Percentiles rank a stretch among this genome's conserved stretches.
Evolutionary conservation across 2,113 vertebrate species (phyloP).

Genomic region (Entomyzon cyanotis): DNA sequence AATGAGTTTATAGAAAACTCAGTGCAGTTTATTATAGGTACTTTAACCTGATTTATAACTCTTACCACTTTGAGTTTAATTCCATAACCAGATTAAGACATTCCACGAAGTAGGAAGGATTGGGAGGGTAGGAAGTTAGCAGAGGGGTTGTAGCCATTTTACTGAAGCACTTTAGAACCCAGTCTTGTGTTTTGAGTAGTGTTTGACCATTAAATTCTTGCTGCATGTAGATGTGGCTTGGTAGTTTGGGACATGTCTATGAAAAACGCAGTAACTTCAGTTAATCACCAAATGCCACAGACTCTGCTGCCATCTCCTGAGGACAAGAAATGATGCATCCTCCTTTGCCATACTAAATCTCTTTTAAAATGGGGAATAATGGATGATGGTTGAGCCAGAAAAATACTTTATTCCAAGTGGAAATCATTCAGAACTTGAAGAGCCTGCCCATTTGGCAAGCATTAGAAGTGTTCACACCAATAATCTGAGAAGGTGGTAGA

Average conservation of each 20-base stretch:
- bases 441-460: constrained; percentile 11
- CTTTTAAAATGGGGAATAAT: constrained; percentile 20
- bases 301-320: constrained; percentile 55
- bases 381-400: neutral
- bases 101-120: neutral
- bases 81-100: constrained; percentile 16
- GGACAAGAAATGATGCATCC: neutral
- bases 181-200: neutral
- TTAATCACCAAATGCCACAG: neutral
- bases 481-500: neutral
- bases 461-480: neutral
- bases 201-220: neutral
- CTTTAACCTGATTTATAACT: neutral
- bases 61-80: neutral
- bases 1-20: neutral
- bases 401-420: neutral
- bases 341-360: neutral
- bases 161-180: neutral
- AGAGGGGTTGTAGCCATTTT: neutral
- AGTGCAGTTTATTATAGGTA: neutral
- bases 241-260: neutral
- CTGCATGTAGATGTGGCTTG: neutral
- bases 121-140: neutral
- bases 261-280: neutral
- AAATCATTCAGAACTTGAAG: constrained; percentile 13